Evolutionary conservation across 64 coral and sea anemone genomes (phyloP).

Genomic region (Stichodactyla mertensii): DNA sequence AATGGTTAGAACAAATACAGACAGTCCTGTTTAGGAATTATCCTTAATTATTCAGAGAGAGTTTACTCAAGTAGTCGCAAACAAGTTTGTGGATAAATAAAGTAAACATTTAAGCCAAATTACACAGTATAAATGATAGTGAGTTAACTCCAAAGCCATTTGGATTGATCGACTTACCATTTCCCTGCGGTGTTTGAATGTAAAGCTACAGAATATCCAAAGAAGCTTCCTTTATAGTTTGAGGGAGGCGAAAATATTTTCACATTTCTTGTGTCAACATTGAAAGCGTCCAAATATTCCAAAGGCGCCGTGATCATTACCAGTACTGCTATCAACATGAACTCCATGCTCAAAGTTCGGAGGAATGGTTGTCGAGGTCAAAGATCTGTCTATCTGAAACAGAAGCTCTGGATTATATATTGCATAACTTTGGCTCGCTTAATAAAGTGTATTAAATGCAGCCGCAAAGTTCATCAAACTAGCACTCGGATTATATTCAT

Average conservation of each 20-base stretch:
- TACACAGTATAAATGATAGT: background rate
- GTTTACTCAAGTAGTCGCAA: background rate
- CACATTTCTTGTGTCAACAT: slow-evolving; percentile 12
- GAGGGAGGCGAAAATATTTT: background rate
- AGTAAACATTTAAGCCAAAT: background rate
- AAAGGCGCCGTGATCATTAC: background rate
- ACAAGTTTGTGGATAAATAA: background rate
- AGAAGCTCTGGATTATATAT: background rate
- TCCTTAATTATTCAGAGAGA: background rate
- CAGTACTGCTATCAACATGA: background rate
- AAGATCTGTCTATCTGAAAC: slow-evolving; percentile 3
- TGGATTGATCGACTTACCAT: slow-evolving; percentile 25
- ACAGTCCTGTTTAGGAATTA: background rate
- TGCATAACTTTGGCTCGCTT: background rate
- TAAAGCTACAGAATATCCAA: slow-evolving; percentile 55
- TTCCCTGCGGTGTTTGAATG: slow-evolving; percentile 6
- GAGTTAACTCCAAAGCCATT: background rate
- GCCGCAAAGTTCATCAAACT: background rate
- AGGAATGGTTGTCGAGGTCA: slow-evolving; percentile 1
- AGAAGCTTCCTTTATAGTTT: background rate
- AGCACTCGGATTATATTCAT: background rate
- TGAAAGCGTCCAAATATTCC: slow-evolving; percentile 2
- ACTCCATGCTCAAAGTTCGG: slow-evolving; percentile 5
- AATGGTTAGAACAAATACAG: background rate
- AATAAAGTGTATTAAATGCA: background rate